A percentile compares a stretch with the other conserved stretches of the same genome.
Evolutionary conservation across 2,797 vertebrate species (phyloP).

Genomic region (Phoebastria nigripes): DNA sequence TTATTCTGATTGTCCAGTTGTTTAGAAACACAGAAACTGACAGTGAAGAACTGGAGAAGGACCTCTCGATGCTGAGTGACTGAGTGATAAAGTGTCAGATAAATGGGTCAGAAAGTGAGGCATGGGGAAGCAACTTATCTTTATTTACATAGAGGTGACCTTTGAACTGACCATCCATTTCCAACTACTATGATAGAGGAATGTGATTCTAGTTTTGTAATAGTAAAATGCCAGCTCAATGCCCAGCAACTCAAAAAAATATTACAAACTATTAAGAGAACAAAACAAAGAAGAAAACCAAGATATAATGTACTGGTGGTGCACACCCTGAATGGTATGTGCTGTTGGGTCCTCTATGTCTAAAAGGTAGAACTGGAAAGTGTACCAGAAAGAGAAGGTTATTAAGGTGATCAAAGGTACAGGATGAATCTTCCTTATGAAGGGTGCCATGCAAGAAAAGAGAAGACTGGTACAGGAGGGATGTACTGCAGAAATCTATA

Average conservation of each 20-base stretch:
- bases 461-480: background rate
- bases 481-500: background rate
- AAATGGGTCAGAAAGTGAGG: background rate
- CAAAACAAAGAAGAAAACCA: background rate
- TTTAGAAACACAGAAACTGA: background rate
- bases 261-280: background rate
- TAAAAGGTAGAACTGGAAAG: background rate
- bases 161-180: background rate
- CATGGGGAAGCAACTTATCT: background rate
- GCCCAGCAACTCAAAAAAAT: background rate
- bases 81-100: background rate
- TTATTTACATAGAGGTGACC: background rate
- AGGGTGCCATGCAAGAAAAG: background rate
- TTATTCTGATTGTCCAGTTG: background rate
- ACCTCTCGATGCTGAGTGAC: background rate
- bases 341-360: background rate
- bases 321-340: background rate
- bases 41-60: background rate
- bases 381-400: background rate
- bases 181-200: background rate
- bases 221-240: background rate
- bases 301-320: background rate
- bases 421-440: background rate
- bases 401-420: background rate
- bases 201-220: background rate